phyloP scores from a whole-genome alignment of 2,113 vertebrate genomes.

The Tylochromis polylepis region DNA sequence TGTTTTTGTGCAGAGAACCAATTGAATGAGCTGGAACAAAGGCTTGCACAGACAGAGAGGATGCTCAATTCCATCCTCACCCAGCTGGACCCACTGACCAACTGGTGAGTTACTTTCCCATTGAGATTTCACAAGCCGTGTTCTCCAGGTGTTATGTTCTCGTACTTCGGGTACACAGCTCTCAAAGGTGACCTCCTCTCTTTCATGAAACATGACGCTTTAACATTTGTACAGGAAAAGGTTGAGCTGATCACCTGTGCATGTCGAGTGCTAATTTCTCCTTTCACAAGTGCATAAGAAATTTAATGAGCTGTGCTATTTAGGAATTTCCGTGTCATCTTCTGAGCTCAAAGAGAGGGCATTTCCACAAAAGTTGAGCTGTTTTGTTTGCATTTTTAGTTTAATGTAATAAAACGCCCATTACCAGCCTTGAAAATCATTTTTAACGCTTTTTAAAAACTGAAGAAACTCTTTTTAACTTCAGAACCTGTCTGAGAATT shows the following conservation, averaged over 20 bases:
- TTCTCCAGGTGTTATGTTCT: neutral
- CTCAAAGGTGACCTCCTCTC: neutral
- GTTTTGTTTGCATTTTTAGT: neutral
- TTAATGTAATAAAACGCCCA: neutral
- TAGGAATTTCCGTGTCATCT: neutral
- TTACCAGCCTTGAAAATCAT: neutral
- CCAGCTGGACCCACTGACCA: slow-evolving; percentile 87
- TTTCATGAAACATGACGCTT: neutral
- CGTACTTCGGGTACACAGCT: neutral
- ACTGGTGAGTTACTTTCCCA: slow-evolving; percentile 74
- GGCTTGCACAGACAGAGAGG: slow-evolving; percentile 84
- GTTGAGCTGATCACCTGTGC: neutral
- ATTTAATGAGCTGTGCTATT: neutral
- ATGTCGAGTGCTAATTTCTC: neutral
- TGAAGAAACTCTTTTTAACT: too few species aligned
- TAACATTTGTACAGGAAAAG: neutral
- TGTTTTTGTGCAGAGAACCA: slow-evolving; percentile 76
- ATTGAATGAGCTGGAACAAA: slow-evolving; percentile 83
- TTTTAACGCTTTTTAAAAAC: too few species aligned
- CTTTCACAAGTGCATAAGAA: neutral
- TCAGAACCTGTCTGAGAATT: neutral
- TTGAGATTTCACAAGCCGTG: neutral
- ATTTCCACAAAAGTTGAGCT: neutral
- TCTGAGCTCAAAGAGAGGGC: neutral
- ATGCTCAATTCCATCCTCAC: slow-evolving; percentile 90